Percentiles rank a stretch among this genome's conserved stretches.
Evolutionary conservation across 2,888 invertebrate genomes (phyloP).

Genomic region (Lasioglossum lativentre): DNA sequence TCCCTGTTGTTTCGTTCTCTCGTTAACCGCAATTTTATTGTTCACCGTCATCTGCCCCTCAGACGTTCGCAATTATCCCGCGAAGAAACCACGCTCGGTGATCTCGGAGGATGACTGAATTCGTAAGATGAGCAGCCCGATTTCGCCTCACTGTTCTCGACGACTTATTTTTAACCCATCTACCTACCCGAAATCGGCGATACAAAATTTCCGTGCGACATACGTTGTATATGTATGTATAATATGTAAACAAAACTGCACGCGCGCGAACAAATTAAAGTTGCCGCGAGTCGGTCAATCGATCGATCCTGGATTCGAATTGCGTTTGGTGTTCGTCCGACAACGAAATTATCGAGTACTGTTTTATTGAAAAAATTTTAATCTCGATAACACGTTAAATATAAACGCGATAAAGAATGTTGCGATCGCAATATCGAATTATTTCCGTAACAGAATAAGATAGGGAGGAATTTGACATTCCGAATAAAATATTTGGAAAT

Average conservation of each 20-base stretch:
- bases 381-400: background rate
- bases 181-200: conserved; percentile 57
- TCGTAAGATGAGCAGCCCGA: background rate
- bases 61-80: conserved; percentile 14
- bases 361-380: background rate
- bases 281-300: conserved; percentile 45
- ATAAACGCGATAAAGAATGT: background rate
- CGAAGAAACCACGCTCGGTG: conserved; percentile 3
- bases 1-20: conserved; percentile 33
- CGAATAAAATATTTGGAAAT: conserved; percentile 11
- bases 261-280: conserved; percentile 54
- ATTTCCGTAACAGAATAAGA: conserved; percentile 1
- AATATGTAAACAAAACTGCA: conserved; percentile 63
- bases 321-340: background rate
- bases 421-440: too few relatives aligned
- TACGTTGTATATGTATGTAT: conserved; percentile 28
- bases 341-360: background rate
- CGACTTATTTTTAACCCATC: conserved; percentile 34
- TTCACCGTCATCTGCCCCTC: conserved; percentile 72
- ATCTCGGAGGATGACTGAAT: background rate
- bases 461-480: background rate
- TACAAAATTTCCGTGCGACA: conserved; percentile 55
- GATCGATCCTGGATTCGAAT: conserved; percentile 26
- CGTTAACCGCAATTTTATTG: conserved; percentile 55
- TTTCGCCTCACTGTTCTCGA: conserved; percentile 14